Evolutionary conservation across 2,113 vertebrate genomes (phyloP), one percentile per base, ranked within the genome.

Genomic region (Ophiodon elongatus): DNA sequence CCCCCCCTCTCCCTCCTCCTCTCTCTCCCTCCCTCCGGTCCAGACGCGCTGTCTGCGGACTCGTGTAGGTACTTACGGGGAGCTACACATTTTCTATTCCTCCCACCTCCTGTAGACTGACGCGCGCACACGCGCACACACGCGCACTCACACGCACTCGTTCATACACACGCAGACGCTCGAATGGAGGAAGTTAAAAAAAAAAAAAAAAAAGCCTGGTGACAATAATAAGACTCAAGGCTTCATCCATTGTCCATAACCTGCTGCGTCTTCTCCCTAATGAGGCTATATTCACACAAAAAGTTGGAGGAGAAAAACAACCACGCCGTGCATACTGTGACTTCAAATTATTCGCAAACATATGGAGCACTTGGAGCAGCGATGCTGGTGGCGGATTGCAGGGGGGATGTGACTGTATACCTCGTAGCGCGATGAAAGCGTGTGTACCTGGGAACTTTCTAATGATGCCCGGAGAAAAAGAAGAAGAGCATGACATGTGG

Each of bases 1-100:
- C 27, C 17, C 31, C 33, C 69, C 52, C 52, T 6, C 52, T n/a
- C 52, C 3, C 10, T 9, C 52, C 8, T 1, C 37, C 37, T 27
- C 52, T 2, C 21, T 25, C 6, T 27, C 1, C 27, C 11, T 21
- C 37, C 54, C 54, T 57, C 54, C 54, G 25, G 70, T 47, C 54
- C 82, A 92, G 87, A 94, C 90, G 83, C 89, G 79, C 89, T 80
- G 89, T 89, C 91, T 93, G 81, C 90, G 81, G 86, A 81, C 89
- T 79, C 84, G 27, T 41, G 62, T 79, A 62, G 76, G 88, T 57
- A 57, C 54, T 57, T 57, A 57, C 54, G 54, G 54, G 13, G 54
- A 57, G 54, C 85, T 69, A 39, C 88, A 85, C 80, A 79, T 83
- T 84, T 80, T 67, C 82, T 65, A 71, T 82, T 85, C 82, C 89